Base-by-base conservation (phyloP, 2,113 vertebrate species). In the Gnathonemus echidnorhynchus region DNA sequence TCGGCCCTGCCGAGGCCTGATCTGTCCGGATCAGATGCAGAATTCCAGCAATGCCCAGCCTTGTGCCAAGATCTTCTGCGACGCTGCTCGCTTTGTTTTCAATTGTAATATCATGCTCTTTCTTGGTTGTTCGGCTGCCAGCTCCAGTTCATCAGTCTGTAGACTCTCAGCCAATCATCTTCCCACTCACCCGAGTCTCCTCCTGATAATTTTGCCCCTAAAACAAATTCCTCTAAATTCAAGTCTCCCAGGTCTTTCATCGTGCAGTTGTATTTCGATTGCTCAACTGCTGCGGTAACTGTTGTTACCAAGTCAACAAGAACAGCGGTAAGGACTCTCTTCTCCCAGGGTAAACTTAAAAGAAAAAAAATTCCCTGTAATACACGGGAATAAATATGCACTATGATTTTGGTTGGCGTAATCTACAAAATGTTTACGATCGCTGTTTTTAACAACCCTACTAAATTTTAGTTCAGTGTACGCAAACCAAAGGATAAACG, bases 1-100 rank as follows among this genome's bases (percentile, higher is more conserved):
- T 93, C 90, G 93, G 92, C 93, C 92, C 92, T 93, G 93, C 90
- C 93, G 92, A 94, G 94, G 92, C 83, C 91, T 53, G 90, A 92
- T 95, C 93, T 93, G 94, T 88, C 88, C 88, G 93, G 93, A 96
- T 95, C 94, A 94, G 92, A 94, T 95, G 91, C 92, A 95, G 94
- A 95, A 96, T 96, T 95, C 93, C 93, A 95, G 93, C 95, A 94
- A 95, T 96, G 94, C 93, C 93, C 92, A 91, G 91, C 89, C 84
- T 88, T 92, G 90, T 89, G 95, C 95, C 95, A 95, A 94, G 91
- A 92, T 90, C 90, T 91, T 86, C 24, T 49, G 84, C 39, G 31
- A 66, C 86, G 80, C 50, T 90, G 62, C 84, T 85, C 50, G 39
- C 35, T 5, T n/a, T 62, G 31, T 88, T 89, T 89, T 77, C 31